Evolutionary conservation across 2,888 invertebrate genomes (phyloP), one percentile per base, ranked within the genome.

Genomic region (Camponotus fellah): DNA sequence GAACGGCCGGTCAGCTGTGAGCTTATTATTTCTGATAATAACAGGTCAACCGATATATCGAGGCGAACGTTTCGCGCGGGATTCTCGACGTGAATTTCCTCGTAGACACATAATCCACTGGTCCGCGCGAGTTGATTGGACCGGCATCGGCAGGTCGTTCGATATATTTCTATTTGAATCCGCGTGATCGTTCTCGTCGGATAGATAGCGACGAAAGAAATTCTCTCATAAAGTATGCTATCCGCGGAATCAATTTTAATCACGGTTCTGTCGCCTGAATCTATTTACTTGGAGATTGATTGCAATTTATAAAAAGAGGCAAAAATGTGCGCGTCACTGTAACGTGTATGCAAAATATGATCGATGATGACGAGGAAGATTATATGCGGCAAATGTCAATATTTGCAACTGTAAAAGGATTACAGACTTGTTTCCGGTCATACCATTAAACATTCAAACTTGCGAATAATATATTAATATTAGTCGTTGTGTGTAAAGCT

Each of bases 21-120:
- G 76, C 89, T 89, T 89, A 89, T 87, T 85, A 89, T 89, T 87
- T 86, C 83, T 74, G 84, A 81, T 68, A 80, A 83, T 89, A 89
- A 83, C 86, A 65, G 72, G 53, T 76, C 76, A 43, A 76, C 72
- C 68, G 56, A 69, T 76, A 69, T 65, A 82, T 82, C 84, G 85
- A 64, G 53, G 60, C 75, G 79, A 71, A 81, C 64, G 77, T 65
- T 68, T 56, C 49, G 43, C 69, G 40, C 82, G 82, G 66, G 71
- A 76, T 71, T 79, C 46, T 58, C 79, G 32, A 58, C 2, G 71
- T 71, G 71, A 80, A 80, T 71, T 80, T 46, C 37, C 71, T 49
- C 60, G 71, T 71, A 79, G 79, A 79, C 71, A 80, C 62, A 60
- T 80, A 80, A 80, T 80, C 79, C 79, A 21, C 17, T 58, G 71